Evolutionary conservation across 2,797 vertebrate genomes (phyloP).

Genomic region (Sebastolobus altivelis): DNA sequence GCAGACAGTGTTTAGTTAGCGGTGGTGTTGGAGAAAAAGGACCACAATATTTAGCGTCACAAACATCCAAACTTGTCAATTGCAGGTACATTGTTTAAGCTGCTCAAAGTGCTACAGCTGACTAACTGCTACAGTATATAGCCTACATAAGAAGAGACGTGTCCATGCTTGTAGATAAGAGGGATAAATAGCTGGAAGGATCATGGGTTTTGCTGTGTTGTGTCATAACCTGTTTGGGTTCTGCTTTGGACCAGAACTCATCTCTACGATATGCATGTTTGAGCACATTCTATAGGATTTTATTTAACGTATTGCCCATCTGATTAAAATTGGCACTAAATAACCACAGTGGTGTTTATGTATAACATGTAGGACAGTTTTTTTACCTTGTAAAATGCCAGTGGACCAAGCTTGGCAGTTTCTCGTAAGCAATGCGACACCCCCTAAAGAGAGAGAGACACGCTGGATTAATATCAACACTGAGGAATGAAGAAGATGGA

Average conservation of each 20-base stretch:
- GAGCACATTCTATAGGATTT: no score
- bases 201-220: no score
- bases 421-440: slow-evolving; percentile 91
- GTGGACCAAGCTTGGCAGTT: slow-evolving; percentile 91
- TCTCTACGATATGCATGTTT: no score
- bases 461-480: not conserved
- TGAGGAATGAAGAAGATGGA: not conserved
- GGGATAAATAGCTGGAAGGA: not conserved
- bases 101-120: not conserved
- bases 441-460: slow-evolving; percentile 81
- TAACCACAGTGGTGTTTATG: not conserved
- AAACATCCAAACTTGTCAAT: not conserved
- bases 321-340: not conserved
- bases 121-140: not conserved
- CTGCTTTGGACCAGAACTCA: no score
- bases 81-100: not conserved
- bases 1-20: not conserved
- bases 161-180: not conserved
- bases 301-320: no score
- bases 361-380: not conserved
- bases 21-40: not conserved
- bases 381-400: slow-evolving; percentile 95
- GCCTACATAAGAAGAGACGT: not conserved
- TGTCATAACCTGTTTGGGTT: no score
- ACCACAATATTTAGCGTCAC: not conserved